These are phyloP conservation scores for Apolygus lucorum DNA, from an alignment of 1,140 invertebrate species.

Conservation along the genomic window DNA sequence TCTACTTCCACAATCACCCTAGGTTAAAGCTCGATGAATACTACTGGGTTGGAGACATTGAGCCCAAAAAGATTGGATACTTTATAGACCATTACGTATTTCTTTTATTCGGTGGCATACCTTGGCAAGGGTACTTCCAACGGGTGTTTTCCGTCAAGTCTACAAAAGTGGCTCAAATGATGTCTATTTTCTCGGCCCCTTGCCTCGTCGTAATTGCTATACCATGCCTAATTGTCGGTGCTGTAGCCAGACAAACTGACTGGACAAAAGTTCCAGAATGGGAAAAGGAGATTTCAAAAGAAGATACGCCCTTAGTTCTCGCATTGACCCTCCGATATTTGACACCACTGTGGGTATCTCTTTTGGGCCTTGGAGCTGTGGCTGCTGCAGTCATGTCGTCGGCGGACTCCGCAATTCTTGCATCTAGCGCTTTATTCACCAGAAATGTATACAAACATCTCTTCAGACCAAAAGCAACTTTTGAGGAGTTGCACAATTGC, in stretches of 20 bases:
- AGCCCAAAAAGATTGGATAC: slow-evolving; percentile 46
- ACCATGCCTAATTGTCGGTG: slow-evolving; percentile 64
- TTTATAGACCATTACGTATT: slow-evolving; percentile 64
- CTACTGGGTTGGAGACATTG: slow-evolving; percentile 59
- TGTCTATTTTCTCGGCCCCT: slow-evolving; percentile 65
- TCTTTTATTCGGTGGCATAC: slow-evolving; percentile 71
- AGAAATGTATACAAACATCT: slow-evolving; percentile 68
- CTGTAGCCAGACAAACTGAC: slow-evolving; percentile 53
- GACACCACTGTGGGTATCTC: slow-evolving; percentile 54
- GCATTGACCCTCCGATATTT: slow-evolving; percentile 67
- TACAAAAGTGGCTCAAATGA: slow-evolving; percentile 54
- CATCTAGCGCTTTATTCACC: slow-evolving; percentile 72
- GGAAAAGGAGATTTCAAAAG: slow-evolving; percentile 40
- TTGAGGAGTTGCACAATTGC: slow-evolving; percentile 62
- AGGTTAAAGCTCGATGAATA: slow-evolving; percentile 38
- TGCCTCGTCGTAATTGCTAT: slow-evolving; percentile 66
- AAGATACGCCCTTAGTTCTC: slow-evolving; percentile 54
- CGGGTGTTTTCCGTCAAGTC: slow-evolving; percentile 66
- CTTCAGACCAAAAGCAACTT: slow-evolving; percentile 55
- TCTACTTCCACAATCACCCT: not conserved
- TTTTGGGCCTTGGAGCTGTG: slow-evolving; percentile 66
- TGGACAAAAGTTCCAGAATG: slow-evolving; percentile 48
- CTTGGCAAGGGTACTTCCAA: slow-evolving; percentile 82
- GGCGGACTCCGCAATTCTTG: slow-evolving; percentile 66
- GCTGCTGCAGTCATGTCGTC: slow-evolving; percentile 76